Conservation (phyloP, 1,140 invertebrate species). For the Aporrectodea caliginosa region DNA sequence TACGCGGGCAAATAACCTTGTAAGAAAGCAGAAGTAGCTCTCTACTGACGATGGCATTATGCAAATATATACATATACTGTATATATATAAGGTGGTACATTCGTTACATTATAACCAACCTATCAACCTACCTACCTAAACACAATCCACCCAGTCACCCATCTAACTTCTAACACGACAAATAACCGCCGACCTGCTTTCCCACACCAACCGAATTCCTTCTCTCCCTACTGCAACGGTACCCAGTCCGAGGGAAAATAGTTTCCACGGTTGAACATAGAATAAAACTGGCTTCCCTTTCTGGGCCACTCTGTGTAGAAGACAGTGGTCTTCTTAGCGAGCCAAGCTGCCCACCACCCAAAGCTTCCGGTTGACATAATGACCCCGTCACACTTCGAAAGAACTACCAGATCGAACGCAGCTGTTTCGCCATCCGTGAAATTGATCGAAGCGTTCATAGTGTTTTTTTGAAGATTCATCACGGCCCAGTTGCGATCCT, state of each 20-base stretch:
- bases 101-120: too few relatives aligned
- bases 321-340: conserved; percentile 59
- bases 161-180: too few relatives aligned
- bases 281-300: neutral
- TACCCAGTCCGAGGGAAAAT: conserved; percentile 8
- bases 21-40: too few relatives aligned
- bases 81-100: too few relatives aligned
- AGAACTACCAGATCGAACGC: conserved; percentile 65
- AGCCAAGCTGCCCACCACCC: conserved; percentile 67
- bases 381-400: conserved; percentile 65
- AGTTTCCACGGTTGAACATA: neutral
- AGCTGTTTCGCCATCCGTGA: conserved; percentile 44
- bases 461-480: neutral
- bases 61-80: too few relatives aligned
- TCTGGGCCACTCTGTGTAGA: conserved; percentile 30
- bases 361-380: conserved; percentile 68
- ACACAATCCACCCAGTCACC: too few relatives aligned
- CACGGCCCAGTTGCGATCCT: conserved; percentile 24
- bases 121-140: too few relatives aligned
- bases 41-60: too few relatives aligned
- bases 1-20: too few relatives aligned
- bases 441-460: conserved; percentile 35
- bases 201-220: too few relatives aligned
- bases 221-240: too few relatives aligned
- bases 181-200: too few relatives aligned